Base-by-base conservation (phyloP, 64 coral and sea anemone species). In the Stichodactyla helianthus region DNA sequence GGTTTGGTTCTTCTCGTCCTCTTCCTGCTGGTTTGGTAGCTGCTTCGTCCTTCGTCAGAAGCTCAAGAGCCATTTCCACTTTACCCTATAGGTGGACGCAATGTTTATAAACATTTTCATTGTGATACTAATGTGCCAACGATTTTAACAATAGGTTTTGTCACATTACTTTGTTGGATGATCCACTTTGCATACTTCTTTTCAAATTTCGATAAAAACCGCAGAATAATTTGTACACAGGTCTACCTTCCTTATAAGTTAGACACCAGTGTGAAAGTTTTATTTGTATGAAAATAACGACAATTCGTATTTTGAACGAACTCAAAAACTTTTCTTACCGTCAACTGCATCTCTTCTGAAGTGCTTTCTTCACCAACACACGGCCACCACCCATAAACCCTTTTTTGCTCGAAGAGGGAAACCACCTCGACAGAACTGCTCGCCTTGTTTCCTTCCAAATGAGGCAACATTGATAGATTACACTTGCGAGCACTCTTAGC, bases 321-420 rank as follows among this genome's bases (percentile, higher is more conserved):
- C 35, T 44, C 35, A 44, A 44, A 44, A 3, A 44, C 1, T n/a
- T n/a, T 19, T 25, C 86, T 89, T 86, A 99, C 97, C 59, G 97
- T 89, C 22, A 99, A 77, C 65, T 94, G 93, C 86, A 93, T 95
- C 14, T 99, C 97, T 26, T 92, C 90, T 26, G 62, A 28, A 18
- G 55, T 63, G 55, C 83, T 84, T 64, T 99, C 97, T 54, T 99
- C 93, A 25, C 87, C 85, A 19, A 92, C 79, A 56, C 93, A 93
- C 11, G 97, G 97, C 97, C 97, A 99, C 97, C 97, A 99, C 6
- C 97, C 97, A 50, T 99, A 99, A 5, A 99, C 93, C 25, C 97
- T 79, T 76, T 99, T 99, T 82, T 93, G 91, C 44, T 99, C 93
- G 61, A 99, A 99, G 16, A 99, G 82, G 0, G 94, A 97, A 65